Conservation (phyloP, 2,113 vertebrate genomes). For the Semicossyphus pulcher region DNA sequence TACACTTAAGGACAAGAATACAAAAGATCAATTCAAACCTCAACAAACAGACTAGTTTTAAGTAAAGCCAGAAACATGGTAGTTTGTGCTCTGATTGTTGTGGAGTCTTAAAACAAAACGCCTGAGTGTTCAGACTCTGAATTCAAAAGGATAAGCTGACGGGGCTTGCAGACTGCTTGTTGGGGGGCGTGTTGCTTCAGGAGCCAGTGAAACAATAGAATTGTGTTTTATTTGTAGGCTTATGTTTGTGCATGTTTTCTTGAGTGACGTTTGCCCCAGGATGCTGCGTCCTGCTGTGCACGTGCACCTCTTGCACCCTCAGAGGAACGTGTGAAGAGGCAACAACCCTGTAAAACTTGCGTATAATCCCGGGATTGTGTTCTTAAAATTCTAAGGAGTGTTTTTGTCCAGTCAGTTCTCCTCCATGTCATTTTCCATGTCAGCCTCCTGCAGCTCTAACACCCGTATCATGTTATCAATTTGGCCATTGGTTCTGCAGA, state of each 20-base stretch:
- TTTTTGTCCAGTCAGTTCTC: background rate
- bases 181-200: background rate
- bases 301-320: background rate
- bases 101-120: too few relatives aligned
- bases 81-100: too few relatives aligned
- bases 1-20: too few relatives aligned
- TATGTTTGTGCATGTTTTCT: background rate
- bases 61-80: too few relatives aligned
- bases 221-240: background rate
- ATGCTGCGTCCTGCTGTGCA: background rate
- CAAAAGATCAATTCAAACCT: too few relatives aligned
- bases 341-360: too few relatives aligned
- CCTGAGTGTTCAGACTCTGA: too few relatives aligned
- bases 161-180: background rate
- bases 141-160: too few relatives aligned
- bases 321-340: background rate
- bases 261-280: background rate
- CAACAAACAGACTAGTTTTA: too few relatives aligned
- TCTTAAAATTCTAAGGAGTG: background rate
- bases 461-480: constrained; percentile 42
- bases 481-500: constrained; percentile 41
- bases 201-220: background rate
- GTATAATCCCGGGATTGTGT: background rate
- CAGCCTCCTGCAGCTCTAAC: constrained; percentile 10
- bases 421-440: constrained; percentile 18